Conservation (phyloP, 2,888 invertebrate species). For the Corythucha ciliata region DNA sequence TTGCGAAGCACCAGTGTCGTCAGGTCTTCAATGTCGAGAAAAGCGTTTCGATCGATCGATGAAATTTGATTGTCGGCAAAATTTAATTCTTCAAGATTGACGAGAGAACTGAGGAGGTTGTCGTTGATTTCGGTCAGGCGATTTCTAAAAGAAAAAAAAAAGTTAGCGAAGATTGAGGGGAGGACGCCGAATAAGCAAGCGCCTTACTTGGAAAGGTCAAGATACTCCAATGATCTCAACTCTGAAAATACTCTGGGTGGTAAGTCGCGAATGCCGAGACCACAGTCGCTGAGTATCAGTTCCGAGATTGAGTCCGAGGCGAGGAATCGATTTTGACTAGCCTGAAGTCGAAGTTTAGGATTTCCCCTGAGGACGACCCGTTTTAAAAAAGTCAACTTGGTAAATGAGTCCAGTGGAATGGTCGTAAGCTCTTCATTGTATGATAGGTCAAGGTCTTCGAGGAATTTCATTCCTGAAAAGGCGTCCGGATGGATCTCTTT, state of each 20-base stretch:
- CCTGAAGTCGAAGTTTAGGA: too few species aligned
- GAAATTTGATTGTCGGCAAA: slow-evolving; percentile 60
- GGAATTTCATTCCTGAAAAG: slow-evolving; percentile 22
- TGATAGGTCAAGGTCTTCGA: slow-evolving; percentile 27
- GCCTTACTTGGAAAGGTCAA: slow-evolving; percentile 44
- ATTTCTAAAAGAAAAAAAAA: slow-evolving; percentile 48
- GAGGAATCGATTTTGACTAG: slow-evolving; percentile 40
- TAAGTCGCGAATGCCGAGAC: slow-evolving; percentile 54
- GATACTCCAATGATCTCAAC: slow-evolving; percentile 54
- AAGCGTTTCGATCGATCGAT: slow-evolving; percentile 53
- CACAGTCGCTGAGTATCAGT: slow-evolving; percentile 56
- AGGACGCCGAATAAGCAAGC: background rate
- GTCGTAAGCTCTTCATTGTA: slow-evolving; percentile 12
- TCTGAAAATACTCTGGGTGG: slow-evolving; percentile 55
- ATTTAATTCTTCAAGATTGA: slow-evolving; percentile 56
- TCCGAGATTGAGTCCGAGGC: slow-evolving; percentile 58
- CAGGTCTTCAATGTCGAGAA: slow-evolving; percentile 55
- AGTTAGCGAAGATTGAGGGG: background rate
- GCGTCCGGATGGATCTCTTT: slow-evolving; percentile 22
- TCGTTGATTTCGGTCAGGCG: slow-evolving; percentile 52
- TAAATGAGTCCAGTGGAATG: slow-evolving; percentile 1
- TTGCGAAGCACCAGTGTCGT: slow-evolving; percentile 56
- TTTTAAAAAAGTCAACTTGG: background rate
- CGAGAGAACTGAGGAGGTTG: slow-evolving; percentile 46
- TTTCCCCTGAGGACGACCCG: background rate